Base-by-base conservation (phyloP, 1,140 invertebrate species). In the Apis laboriosa region DNA sequence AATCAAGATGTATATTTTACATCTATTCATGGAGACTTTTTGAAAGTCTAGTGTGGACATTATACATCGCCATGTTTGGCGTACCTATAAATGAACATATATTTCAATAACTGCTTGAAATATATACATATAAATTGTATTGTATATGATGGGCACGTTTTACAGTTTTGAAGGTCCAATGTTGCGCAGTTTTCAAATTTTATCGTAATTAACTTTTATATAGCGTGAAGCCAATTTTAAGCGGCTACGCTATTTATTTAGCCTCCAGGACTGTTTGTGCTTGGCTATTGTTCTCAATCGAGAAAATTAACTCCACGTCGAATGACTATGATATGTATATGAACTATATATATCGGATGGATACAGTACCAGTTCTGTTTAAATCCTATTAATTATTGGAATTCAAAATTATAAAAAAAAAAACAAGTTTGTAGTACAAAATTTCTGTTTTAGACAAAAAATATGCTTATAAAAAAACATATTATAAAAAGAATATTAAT, bases 101-200 rank as follows among this genome's bases (percentile, higher is more conserved):
- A 72, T 55, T 43, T 55, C 49, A 49, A 28, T 73, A 49, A 75
- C 17, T 67, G 17, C 19, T 63, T 61, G 15, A 64, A 19, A 12
- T 28, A 11, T n/a, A 56, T n/a, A 55, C 28, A 61, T 7, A 61
- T 7, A 61, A 66, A 49, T 64, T 34, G 7, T 77, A 51, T 64
- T 77, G 51, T 78, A 83, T 70, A 56, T 71, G 66, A 34, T 19
- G 66, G 51, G 19, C 67, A 58, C 17, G 58, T 63, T 63, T 56
- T 56, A 83, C 34, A 63, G 28, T 34, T 77, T 64, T 58, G 49
- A 77, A 70, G 87, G 75, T 80, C 72, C 67, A 89, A 76, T 89
- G 88, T 89, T 90, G 77, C 58, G 66, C 79, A 89, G 78, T 86
- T 88, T 90, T 86, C 67, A 89, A 86, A 88, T 86, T 89, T 90